Percentiles rank a stretch among this genome's conserved stretches.
phyloP scores from a whole-genome alignment of 2,797 vertebrate genomes.

The Sebastes iracundus region DNA sequence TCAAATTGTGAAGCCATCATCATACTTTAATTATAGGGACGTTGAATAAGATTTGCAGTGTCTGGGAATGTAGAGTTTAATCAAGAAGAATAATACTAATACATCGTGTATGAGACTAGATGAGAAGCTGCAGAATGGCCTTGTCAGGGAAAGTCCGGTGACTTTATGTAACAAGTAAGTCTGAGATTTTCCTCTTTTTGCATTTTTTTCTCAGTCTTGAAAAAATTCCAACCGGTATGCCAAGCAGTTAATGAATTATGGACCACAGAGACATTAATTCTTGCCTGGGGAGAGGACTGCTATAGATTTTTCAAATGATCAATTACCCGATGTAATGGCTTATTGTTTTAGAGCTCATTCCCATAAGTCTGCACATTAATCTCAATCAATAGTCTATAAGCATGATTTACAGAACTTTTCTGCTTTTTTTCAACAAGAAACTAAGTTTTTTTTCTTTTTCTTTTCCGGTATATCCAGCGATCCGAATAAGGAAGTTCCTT shows the following conservation, averaged over 20 bases:
- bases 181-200: constrained; percentile 4
- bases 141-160: not conserved
- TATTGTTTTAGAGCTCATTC: constrained; percentile 79
- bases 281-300: constrained; percentile 60
- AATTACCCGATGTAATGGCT: constrained; percentile 78
- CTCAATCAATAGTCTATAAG: constrained; percentile 74
- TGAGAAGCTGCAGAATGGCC: not conserved
- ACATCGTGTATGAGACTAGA: not conserved
- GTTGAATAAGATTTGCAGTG: not conserved
- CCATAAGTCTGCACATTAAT: constrained; percentile 73
- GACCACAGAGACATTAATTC: constrained; percentile 64
- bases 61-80: not conserved
- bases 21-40: not conserved
- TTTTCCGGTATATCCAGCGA: constrained; percentile 18
- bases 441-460: constrained; percentile 7
- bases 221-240: constrained; percentile 50
- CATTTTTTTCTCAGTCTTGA: constrained; percentile 45
- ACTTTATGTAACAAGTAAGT: not conserved
- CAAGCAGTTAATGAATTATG: constrained; percentile 70
- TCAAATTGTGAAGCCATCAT: not conserved
- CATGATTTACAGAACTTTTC: constrained; percentile 42
- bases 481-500: constrained; percentile 13
- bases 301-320: constrained; percentile 78
- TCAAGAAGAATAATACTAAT: not conserved
- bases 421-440: constrained; percentile 27